Evolutionary conservation across 2,888 invertebrate species (phyloP).

Genomic region (Crematogaster levior): DNA sequence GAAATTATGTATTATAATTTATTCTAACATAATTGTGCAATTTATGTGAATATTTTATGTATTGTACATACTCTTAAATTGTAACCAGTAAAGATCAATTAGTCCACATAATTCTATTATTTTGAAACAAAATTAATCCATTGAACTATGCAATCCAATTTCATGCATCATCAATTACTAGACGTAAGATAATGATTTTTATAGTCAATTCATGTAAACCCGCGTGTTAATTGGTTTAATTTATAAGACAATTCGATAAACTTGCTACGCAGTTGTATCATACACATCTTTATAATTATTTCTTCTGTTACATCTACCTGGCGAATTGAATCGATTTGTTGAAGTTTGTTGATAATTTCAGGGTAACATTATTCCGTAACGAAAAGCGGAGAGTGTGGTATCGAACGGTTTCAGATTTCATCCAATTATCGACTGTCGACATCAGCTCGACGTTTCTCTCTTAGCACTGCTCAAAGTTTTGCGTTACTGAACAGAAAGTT

Average conservation of each 20-base stretch:
- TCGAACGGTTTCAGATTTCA: conserved; percentile 59
- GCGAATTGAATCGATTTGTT: conserved; percentile 33
- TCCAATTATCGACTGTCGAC: conserved; percentile 68
- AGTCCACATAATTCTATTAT: background rate
- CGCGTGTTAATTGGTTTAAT: background rate
- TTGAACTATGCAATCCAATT: background rate
- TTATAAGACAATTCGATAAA: conserved; percentile 11
- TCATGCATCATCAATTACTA: background rate
- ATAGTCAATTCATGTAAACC: conserved; percentile 4
- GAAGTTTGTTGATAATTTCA: conserved; percentile 36
- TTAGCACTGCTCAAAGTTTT: conserved; percentile 38
- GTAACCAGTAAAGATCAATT: background rate
- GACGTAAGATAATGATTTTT: conserved; percentile 11
- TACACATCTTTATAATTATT: background rate
- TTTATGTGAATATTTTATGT: background rate
- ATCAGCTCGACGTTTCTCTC: conserved; percentile 21
- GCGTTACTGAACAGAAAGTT: conserved; percentile 44
- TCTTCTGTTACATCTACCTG: background rate
- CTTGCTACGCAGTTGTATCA: background rate
- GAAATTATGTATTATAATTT: background rate
- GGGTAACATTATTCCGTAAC: conserved; percentile 21
- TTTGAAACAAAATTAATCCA: background rate
- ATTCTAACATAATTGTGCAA: background rate
- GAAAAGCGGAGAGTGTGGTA: conserved; percentile 33
- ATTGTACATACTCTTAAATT: background rate